phyloP scores from a whole-genome alignment of 2,113 vertebrate genomes.

The Sebastes fasciatus region DNA sequence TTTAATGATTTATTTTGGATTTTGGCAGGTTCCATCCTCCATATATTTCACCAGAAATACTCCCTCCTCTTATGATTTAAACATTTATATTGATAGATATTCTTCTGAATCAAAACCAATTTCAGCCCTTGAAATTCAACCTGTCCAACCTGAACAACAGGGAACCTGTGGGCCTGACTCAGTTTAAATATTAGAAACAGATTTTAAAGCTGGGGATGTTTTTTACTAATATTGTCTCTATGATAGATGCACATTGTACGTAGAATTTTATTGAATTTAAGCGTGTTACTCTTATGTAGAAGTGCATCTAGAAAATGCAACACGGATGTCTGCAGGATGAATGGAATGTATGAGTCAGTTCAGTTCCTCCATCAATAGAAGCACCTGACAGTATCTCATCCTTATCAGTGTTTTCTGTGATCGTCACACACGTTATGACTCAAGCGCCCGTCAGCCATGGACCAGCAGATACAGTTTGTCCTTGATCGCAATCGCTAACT shows the following conservation, averaged over 20 bases:
- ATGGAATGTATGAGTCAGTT: slow-evolving; percentile 26
- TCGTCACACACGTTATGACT: slow-evolving; percentile 22
- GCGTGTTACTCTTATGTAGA: neutral
- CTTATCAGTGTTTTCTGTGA: slow-evolving; percentile 14
- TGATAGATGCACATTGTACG: neutral
- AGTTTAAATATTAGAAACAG: too few species aligned
- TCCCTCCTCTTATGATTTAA: neutral
- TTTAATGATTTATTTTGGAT: too few species aligned
- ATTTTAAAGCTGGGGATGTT: neutral
- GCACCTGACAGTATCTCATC: neutral
- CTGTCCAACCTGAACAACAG: too few species aligned
- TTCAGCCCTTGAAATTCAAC: neutral
- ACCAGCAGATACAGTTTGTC: neutral
- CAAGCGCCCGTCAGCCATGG: neutral
- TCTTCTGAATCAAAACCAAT: neutral
- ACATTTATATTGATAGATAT: too few species aligned
- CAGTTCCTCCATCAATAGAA: neutral
- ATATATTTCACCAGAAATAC: neutral
- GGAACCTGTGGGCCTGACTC: too few species aligned
- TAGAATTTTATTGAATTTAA: neutral
- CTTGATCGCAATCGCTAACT: neutral
- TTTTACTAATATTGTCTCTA: neutral
- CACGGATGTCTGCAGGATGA: neutral
- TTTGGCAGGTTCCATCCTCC: too few species aligned
- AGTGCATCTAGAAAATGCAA: neutral